These are phyloP conservation scores for Lamellibrachia columna DNA, from an alignment of 2,888 invertebrate species.

Conservation along the genomic window DNA sequence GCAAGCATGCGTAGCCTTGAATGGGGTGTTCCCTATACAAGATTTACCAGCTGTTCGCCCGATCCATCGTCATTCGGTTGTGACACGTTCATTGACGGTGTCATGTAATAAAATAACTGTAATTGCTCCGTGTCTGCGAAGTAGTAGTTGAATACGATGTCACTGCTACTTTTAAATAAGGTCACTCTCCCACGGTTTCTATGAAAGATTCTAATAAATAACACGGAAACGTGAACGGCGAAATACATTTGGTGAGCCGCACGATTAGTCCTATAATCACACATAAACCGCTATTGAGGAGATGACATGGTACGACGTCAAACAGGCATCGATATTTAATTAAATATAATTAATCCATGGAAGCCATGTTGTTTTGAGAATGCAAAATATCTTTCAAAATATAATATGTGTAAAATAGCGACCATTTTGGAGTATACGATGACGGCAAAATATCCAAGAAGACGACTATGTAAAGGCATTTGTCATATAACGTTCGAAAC, in stretches of 20 bases:
- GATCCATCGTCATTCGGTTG: neutral
- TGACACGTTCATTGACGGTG: neutral
- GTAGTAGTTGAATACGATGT: neutral
- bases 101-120: neutral
- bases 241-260: neutral
- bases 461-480: neutral
- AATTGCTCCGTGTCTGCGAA: neutral
- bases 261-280: neutral
- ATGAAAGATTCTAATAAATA: neutral
- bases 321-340: neutral
- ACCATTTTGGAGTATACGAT: too few relatives aligned
- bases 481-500: neutral
- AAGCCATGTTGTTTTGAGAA: too few relatives aligned
- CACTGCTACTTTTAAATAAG: neutral
- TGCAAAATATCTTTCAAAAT: too few relatives aligned
- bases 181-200: slow-evolving; percentile 4
- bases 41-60: neutral
- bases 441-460: neutral
- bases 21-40: neutral
- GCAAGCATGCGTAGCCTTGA: neutral
- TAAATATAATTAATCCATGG: too few relatives aligned
- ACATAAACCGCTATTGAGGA: neutral
- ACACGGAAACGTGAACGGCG: neutral
- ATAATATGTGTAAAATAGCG: too few relatives aligned
- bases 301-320: neutral